phyloP scores from a whole-genome alignment of 2,888 invertebrate genomes.

The Linyphia triangularis region DNA sequence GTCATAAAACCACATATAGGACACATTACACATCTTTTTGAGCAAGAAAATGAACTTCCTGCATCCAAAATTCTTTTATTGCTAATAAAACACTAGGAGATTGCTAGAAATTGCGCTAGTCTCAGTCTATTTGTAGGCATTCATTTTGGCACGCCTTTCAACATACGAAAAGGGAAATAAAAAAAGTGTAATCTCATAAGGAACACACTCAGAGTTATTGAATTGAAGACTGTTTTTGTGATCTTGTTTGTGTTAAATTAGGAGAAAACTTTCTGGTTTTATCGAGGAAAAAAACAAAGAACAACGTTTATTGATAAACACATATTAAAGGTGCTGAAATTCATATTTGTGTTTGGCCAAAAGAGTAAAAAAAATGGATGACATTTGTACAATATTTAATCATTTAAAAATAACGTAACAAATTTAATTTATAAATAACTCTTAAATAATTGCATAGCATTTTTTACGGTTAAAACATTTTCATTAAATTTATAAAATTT shows the following conservation, averaged over 20 bases:
- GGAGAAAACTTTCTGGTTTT: background rate
- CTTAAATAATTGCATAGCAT: too few relatives aligned
- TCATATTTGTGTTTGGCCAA: too few relatives aligned
- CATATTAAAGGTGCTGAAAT: too few relatives aligned
- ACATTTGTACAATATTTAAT: too few relatives aligned
- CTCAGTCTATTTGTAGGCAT: background rate
- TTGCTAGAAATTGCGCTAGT: background rate
- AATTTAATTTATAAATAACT: too few relatives aligned
- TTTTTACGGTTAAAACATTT: too few relatives aligned
- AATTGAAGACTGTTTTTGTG: background rate
- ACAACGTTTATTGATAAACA: too few relatives aligned
- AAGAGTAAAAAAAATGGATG: too few relatives aligned
- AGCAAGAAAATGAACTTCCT: background rate
- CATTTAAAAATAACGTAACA: too few relatives aligned
- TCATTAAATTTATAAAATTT: too few relatives aligned
- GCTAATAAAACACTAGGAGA: slow-evolving; percentile 46
- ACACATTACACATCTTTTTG: slow-evolving; percentile 24
- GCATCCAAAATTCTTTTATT: slow-evolving; percentile 39
- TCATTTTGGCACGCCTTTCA: background rate
- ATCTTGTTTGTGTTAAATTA: background rate
- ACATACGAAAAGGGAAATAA: background rate
- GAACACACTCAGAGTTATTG: background rate
- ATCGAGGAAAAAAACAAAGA: background rate
- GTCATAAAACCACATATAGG: slow-evolving; percentile 12
- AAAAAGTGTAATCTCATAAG: background rate